Evolutionary conservation across 2,113 vertebrate species (phyloP), one percentile per base, ranked within the genome.

Genomic region (Rhombomys opimus): DNA sequence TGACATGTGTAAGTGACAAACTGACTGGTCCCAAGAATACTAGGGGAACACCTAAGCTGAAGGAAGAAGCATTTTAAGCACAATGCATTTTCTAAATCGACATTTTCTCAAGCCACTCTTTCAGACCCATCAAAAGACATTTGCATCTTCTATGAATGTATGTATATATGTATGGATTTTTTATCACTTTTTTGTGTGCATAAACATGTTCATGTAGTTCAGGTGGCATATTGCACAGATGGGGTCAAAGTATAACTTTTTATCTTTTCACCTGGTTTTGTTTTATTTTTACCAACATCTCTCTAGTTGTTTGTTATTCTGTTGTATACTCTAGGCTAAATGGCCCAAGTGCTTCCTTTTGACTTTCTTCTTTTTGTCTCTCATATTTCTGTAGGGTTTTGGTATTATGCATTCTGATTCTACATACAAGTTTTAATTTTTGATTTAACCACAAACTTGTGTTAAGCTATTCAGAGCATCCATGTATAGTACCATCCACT

Each of bases 1-100:
- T 73, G n/a, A 27, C 6, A 61, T 27, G 2, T 7, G 4, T 17
- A 27, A 32, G 5, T 18, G 50, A 17, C 52, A 63, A 59, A 14
- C 32, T 46, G 73, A 0, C 9, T 46, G 46, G 57, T 85, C 17
- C 23, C 59, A 30, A 81, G 12, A 75, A 7, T 5, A 61, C 23
- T 25, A 0, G 0, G 2, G 11, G 35, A 23, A 6, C 7, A 38
- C 80, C 1, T 2, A 12, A 4, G 3, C 27, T 1, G 9, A 87
- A 78, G 4, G 7, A 2, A 50, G 41, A 89, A 54, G 41, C 3
- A 78, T 17, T 38, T 63, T 11, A 0, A 32, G 50, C 15, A 30
- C n/a, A 57, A 32, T 50, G 2, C 1, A 46, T 85, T 88, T 59
- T 1, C n/a, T 5, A 11, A 78, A 1, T 13, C 23, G 7, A 38